Conservation (phyloP, 2,113 vertebrate species). For the Eulemur macaco region DNA sequence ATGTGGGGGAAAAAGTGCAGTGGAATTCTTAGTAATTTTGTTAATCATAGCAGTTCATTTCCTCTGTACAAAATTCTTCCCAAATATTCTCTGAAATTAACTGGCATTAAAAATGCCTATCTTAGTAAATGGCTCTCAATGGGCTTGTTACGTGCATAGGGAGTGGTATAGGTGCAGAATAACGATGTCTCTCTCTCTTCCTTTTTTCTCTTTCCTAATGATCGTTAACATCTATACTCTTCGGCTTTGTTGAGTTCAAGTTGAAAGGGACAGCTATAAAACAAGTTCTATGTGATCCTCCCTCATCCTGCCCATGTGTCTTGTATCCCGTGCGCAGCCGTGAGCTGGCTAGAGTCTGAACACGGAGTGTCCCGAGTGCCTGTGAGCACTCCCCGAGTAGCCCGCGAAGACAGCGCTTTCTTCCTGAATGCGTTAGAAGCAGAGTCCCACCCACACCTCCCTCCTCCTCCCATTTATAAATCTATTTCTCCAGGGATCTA, state of each 20-base stretch:
- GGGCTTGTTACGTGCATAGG: background rate
- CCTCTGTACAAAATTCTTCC: background rate
- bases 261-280: background rate
- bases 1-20: background rate
- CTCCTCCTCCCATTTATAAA: background rate
- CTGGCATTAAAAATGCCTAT: background rate
- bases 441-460: background rate
- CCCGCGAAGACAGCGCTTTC: background rate
- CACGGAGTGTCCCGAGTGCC: background rate
- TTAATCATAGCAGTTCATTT: background rate
- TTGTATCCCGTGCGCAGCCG: background rate
- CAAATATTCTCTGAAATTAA: background rate
- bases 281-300: background rate
- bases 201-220: background rate
- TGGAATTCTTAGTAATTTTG: constrained; percentile 9
- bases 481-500: background rate
- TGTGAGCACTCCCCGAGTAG: background rate
- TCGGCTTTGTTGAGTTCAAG: background rate
- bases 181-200: background rate
- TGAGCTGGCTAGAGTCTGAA: background rate
- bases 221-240: background rate
- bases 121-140: background rate
- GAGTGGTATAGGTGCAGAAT: background rate
- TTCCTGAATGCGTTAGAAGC: background rate
- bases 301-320: background rate